Evolutionary conservation across 1,140 invertebrate species (phyloP).

Genomic region (Antheraea mylitta): DNA sequence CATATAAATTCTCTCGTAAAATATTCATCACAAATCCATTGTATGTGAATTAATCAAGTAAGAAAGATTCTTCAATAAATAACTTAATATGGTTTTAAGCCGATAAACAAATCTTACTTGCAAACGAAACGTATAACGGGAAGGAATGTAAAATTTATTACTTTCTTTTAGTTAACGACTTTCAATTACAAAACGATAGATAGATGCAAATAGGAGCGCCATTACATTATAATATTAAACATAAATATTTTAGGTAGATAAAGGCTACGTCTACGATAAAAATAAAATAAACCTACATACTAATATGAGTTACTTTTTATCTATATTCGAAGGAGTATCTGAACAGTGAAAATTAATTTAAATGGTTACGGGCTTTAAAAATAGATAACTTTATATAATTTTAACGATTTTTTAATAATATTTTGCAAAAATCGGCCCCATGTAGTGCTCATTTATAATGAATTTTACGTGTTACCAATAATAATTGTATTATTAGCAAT

Average conservation of each 20-base stretch:
- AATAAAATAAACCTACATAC: conserved; percentile 1
- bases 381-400: background rate
- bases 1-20: no score
- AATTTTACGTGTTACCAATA: conserved; percentile 34
- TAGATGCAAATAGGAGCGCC: conserved; percentile 24
- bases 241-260: background rate
- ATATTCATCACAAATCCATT: no score
- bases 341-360: background rate
- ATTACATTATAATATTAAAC: conserved; percentile 19
- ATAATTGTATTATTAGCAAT: conserved; percentile 67
- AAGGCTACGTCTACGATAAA: background rate
- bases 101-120: conserved; percentile 4
- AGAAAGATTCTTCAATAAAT: background rate
- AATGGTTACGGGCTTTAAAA: background rate
- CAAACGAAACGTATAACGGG: conserved; percentile 42
- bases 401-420: conserved; percentile 7
- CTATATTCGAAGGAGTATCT: background rate
- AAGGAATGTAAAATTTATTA: conserved; percentile 65
- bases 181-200: conserved; percentile 52
- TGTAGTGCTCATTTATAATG: conserved; percentile 24
- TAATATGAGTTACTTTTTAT: background rate
- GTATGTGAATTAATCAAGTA: no score
- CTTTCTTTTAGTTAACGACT: conserved; percentile 62
- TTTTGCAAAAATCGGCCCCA: conserved; percentile 21
- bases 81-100: background rate